These are phyloP conservation scores for Monochamus alternatus DNA, from an alignment of 2,888 invertebrate species.

Conservation along the genomic window DNA sequence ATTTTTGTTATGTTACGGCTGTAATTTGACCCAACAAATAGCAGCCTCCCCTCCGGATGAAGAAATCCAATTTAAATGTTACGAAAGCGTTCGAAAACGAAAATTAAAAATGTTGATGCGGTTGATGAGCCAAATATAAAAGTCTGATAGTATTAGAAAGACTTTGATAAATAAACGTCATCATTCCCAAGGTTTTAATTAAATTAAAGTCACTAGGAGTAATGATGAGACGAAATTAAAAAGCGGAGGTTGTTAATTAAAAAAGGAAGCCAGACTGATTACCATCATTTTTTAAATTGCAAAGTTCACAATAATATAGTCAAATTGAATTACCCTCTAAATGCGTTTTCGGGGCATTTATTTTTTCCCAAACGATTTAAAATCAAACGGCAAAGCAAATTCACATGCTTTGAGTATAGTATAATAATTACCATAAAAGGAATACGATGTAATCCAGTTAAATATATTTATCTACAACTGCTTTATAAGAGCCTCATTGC, in stretches of 20 bases:
- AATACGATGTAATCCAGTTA: too few relatives aligned
- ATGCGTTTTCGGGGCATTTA: not conserved
- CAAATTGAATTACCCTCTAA: conserved; percentile 30
- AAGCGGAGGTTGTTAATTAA: conserved; percentile 67
- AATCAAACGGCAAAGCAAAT: too few relatives aligned
- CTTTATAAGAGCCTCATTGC: too few relatives aligned
- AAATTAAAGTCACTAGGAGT: conserved; percentile 66
- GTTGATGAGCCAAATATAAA: conserved; percentile 30
- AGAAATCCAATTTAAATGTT: too few relatives aligned
- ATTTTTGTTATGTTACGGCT: too few relatives aligned
- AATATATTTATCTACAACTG: too few relatives aligned
- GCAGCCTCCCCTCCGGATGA: too few relatives aligned
- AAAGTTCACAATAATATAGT: conserved; percentile 38
- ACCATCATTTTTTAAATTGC: conserved; percentile 60
- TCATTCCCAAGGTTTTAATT: conserved; percentile 63
- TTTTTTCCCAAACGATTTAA: not conserved
- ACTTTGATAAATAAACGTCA: conserved; percentile 64
- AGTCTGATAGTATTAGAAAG: conserved; percentile 40
- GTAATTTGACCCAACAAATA: too few relatives aligned
- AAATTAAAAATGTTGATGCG: conserved; percentile 20
- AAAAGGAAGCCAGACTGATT: conserved; percentile 64
- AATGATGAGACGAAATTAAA: conserved; percentile 67
- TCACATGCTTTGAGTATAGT: too few relatives aligned
- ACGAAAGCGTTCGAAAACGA: not conserved
- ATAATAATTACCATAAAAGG: too few relatives aligned